Conservation (phyloP, 1,140 invertebrate species). For the Atta colombica region DNA sequence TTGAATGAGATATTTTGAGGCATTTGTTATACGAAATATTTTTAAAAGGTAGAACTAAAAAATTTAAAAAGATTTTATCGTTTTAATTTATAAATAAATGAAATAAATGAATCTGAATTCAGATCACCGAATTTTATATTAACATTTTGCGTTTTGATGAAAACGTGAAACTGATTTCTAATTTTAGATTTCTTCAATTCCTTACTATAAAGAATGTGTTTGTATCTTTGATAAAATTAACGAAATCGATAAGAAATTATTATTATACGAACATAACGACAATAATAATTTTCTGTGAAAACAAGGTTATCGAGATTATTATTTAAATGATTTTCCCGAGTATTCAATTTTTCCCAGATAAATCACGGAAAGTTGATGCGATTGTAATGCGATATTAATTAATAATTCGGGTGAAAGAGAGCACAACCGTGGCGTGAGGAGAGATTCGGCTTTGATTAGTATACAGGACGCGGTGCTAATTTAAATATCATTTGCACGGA, state of each 20-base stretch:
- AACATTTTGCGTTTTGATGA: background rate
- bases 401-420: slow-evolving; percentile 59
- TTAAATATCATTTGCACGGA: slow-evolving; percentile 75
- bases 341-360: slow-evolving; percentile 38
- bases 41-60: background rate
- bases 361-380: slow-evolving; percentile 45
- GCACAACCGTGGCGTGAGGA: slow-evolving; percentile 39
- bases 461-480: slow-evolving; percentile 70
- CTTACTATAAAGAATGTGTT: background rate
- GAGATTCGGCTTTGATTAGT: slow-evolving; percentile 66
- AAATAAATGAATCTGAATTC: background rate
- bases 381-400: slow-evolving; percentile 59
- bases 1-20: background rate
- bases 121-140: background rate
- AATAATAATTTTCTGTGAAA: slow-evolving; percentile 15
- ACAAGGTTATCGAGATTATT: slow-evolving; percentile 19
- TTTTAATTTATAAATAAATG: background rate
- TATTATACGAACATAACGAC: background rate
- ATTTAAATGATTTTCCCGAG: slow-evolving; percentile 22
- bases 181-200: background rate
- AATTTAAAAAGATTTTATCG: too few species aligned
- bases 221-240: background rate
- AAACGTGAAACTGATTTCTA: background rate
- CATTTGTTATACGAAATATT: background rate
- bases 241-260: background rate